phyloP scores from a whole-genome alignment of 2,888 invertebrate genomes.

The Agonopterix heracliana region DNA sequence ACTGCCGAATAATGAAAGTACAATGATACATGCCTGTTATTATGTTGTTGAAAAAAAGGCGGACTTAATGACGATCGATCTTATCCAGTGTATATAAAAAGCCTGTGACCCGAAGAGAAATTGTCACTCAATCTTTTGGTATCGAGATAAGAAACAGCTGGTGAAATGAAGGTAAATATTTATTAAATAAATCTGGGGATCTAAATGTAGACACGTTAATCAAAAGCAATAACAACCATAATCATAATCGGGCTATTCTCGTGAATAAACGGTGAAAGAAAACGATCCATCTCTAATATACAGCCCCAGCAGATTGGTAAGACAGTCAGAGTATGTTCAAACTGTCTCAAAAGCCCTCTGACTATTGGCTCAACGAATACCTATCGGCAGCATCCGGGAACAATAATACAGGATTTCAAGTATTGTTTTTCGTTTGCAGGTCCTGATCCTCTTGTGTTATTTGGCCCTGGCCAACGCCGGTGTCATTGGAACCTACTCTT shows the following conservation, averaged over 20 bases:
- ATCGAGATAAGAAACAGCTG: conserved; percentile 17
- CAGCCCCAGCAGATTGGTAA: no score
- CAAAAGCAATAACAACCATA: no score
- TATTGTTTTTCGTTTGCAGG: conserved; percentile 25
- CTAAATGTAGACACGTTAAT: not conserved
- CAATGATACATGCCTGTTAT: conserved; percentile 13
- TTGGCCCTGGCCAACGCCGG: conserved; percentile 27
- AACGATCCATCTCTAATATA: no score
- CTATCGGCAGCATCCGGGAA: not conserved
- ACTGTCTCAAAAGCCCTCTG: no score
- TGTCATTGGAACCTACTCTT: conserved; percentile 19
- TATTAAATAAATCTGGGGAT: not conserved
- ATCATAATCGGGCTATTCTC: no score
- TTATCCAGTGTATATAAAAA: conserved; percentile 40
- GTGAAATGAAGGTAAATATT: conserved; percentile 36
- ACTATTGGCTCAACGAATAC: not conserved
- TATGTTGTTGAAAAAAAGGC: conserved; percentile 15
- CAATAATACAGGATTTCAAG: not conserved
- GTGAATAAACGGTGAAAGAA: no score
- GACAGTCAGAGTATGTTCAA: no score
- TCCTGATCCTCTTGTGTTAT: conserved; percentile 23
- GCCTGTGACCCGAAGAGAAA: conserved; percentile 22
- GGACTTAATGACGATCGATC: conserved; percentile 20
- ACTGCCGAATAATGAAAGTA: conserved; percentile 15
- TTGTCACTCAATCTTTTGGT: conserved; percentile 32